Evolutionary conservation across 2,888 invertebrate genomes (phyloP), one percentile per base, ranked within the genome.

Genomic region (Dorcus hopei): DNA sequence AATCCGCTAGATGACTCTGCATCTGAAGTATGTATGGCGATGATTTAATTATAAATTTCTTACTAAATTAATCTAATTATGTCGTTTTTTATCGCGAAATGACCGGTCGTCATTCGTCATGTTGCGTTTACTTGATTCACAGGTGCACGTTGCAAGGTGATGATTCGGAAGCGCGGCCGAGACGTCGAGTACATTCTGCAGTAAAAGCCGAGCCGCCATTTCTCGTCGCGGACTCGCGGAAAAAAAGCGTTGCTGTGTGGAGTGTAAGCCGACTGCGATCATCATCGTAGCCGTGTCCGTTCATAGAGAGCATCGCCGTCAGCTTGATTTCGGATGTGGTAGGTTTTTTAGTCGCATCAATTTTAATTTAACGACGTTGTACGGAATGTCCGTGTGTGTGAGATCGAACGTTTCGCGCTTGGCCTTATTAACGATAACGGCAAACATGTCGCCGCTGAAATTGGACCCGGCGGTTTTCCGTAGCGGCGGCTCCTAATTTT

Each of bases 281-380:
- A 26, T 1, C 26, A 33, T 33, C 26, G 26, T 33, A 33, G 26
- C 26, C 26, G 5, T 33, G 26, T 33, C 7, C 26, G 58, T 61
- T 58, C 60, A 61, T 59, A 61, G 61, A 61, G 61, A 58, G 64
- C 61, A 64, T 58, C 49, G 59, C 52, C 57, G 61, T 64, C 54
- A 55, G 49, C 33, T 41, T 40, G 41, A 50, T 50, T 57, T 61
- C 48, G 50, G 56, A 48, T 49, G 52, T 63, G 63, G 63, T 63
- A 61, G 51, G 65, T 65, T 63, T 23, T 33, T 47, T 47, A n/a
- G 11, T 26, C 19, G 26, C 9, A 47, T 47, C 26, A 33, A 33
- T 33, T 33, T 51, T 52, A 48, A 45, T 41, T 57, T 48, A 52
- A 41, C 16, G 26, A 38, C 39, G 38, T 33, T 14, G 14, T 14